Conservation (phyloP, 2,888 invertebrate species). For the Bedellia somnulentella region DNA sequence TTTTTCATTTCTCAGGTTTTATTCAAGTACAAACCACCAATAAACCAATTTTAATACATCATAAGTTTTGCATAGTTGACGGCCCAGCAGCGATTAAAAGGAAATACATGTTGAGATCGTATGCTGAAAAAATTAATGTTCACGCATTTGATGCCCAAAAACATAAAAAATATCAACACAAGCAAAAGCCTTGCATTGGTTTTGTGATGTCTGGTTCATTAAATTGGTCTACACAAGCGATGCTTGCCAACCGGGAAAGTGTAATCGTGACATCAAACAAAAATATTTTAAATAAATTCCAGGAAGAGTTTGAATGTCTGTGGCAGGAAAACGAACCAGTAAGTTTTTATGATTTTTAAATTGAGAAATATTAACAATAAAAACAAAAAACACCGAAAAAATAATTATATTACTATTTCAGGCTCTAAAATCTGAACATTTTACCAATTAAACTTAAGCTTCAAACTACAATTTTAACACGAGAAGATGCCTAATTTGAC, state of each 20-base stretch:
- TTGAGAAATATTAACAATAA: constrained; percentile 1
- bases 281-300: constrained; percentile 55
- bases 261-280: constrained; percentile 64
- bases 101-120: constrained; percentile 30
- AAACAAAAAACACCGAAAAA: constrained; percentile 1
- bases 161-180: constrained; percentile 17
- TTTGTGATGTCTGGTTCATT: constrained; percentile 72
- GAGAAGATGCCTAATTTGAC: no score
- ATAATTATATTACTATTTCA: constrained; percentile 20
- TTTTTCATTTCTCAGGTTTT: constrained; percentile 29
- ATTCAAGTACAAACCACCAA: constrained; percentile 49
- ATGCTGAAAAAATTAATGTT: constrained; percentile 43
- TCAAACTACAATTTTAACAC: no score
- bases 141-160: constrained; percentile 26
- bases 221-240: constrained; percentile 76
- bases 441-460: no score
- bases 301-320: constrained; percentile 63
- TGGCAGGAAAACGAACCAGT: constrained; percentile 59
- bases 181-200: constrained; percentile 26
- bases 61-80: constrained; percentile 77
- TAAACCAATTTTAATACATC: constrained; percentile 71
- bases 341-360: constrained; percentile 10
- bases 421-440: constrained; percentile 18
- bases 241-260: constrained; percentile 72
- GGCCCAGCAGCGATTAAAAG: constrained; percentile 43